These are phyloP conservation scores for Celastrina argiolus DNA, from an alignment of 2,888 invertebrate species.

Conservation along the genomic window DNA sequence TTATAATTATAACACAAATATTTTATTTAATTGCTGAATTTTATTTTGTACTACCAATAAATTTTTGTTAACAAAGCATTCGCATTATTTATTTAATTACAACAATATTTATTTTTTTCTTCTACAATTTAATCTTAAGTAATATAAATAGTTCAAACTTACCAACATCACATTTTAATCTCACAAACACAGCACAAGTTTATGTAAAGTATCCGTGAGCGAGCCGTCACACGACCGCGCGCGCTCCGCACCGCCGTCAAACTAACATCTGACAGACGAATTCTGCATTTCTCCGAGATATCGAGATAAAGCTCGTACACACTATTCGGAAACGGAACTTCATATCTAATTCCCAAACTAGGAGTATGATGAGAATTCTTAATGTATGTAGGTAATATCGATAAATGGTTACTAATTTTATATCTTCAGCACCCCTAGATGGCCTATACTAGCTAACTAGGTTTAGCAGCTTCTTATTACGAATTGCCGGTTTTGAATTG, in stretches of 20 bases:
- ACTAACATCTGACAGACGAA: conserved; percentile 29
- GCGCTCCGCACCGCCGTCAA: conserved; percentile 29
- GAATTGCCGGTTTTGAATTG: too few relatives aligned
- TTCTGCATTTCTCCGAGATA: conserved; percentile 20
- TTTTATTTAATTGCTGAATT: too few relatives aligned
- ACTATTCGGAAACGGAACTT: background rate
- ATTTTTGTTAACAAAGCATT: too few relatives aligned
- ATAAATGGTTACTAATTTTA: too few relatives aligned
- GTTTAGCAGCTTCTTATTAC: too few relatives aligned
- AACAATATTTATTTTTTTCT: background rate
- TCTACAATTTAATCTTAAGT: background rate
- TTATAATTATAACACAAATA: too few relatives aligned
- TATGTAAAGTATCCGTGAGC: background rate
- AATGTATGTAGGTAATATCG: too few relatives aligned
- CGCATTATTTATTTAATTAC: background rate
- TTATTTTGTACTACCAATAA: too few relatives aligned
- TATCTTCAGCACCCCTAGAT: too few relatives aligned
- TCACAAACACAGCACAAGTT: conserved; percentile 2
- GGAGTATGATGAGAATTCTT: too few relatives aligned
- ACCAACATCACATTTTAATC: conserved; percentile 9
- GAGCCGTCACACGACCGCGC: conserved; percentile 27
- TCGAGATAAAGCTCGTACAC: background rate
- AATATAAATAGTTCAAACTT: background rate
- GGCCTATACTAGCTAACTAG: too few relatives aligned
- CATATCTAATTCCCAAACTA: too few relatives aligned